These are phyloP conservation scores for Scomber scombrus DNA, from an alignment of 2,113 vertebrate species.

Conservation along the genomic window DNA sequence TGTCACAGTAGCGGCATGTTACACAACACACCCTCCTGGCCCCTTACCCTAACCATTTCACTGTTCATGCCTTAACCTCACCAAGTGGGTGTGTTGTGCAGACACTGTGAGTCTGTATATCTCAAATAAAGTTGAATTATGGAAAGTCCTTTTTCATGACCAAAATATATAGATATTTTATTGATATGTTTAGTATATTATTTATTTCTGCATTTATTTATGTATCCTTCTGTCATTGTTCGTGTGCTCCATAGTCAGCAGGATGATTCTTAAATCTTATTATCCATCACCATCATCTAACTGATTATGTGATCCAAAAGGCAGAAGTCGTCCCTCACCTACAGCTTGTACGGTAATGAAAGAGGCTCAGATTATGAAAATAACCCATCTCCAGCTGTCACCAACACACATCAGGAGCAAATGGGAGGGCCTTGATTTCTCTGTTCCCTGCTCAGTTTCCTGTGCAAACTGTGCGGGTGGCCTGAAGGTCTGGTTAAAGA, in stretches of 20 bases:
- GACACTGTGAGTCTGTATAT: too few species aligned
- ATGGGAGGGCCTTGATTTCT: conserved; percentile 42
- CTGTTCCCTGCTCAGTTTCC: conserved; percentile 43
- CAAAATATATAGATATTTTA: too few species aligned
- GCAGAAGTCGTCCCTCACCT: conserved; percentile 52
- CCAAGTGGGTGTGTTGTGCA: too few species aligned
- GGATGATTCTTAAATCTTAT: conserved; percentile 37
- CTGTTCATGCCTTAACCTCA: too few species aligned
- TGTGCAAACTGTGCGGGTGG: conserved; percentile 10
- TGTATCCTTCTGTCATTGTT: too few species aligned
- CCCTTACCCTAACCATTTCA: too few species aligned
- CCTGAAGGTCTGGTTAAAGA: conserved; percentile 66
- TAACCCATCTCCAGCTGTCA: conserved; percentile 20
- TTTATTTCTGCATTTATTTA: too few species aligned
- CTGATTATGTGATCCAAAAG: conserved; percentile 52
- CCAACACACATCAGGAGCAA: conserved; percentile 31
- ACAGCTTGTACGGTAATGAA: conserved; percentile 55
- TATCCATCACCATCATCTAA: conserved; percentile 31
- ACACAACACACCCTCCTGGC: too few species aligned
- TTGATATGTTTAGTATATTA: too few species aligned
- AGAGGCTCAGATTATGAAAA: conserved; percentile 71
- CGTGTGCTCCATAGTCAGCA: not conserved
- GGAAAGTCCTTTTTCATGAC: too few species aligned
- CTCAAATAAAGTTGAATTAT: too few species aligned
- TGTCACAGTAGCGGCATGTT: too few species aligned